Evolutionary conservation across 2,888 invertebrate genomes (phyloP), one percentile per base, ranked within the genome.

Genomic region (Trissolcus japonicus): DNA sequence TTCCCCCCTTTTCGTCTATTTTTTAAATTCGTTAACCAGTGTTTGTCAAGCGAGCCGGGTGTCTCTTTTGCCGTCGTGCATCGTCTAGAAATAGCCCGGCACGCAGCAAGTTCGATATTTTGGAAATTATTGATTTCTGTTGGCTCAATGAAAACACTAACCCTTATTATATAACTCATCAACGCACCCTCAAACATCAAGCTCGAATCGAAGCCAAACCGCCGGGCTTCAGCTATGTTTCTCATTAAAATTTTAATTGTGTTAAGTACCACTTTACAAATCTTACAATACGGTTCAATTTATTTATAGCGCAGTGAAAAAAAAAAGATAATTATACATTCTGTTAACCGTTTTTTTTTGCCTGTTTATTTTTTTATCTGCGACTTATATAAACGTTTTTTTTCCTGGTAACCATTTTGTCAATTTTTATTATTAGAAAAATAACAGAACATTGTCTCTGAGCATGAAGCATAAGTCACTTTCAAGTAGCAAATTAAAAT

Each of bases 41-140:
- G n/a, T 66, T 66, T 53, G 68, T 71, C 53, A 53, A 59, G 55
- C 43, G 21, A 9, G 1, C 54, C 46, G 29, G 40, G 17, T 17
- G 17, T 17, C 41, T 59, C 55, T 60, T 60, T 54, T 65, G 63
- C 56, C 61, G 43, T 54, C 29, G 17, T 65, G 67, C 68, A 68
- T 68, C 41, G 13, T 60, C 55, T 68, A 65, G 46, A 73, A 77
- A 77, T 77, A 77, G 77, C 40, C n/a, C 48, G 48, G 51, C 67
- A 65, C 51, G 60, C 46, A 46, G 61, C 62, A 35, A 40, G 29
- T 16, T 17, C 65, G 60, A 50, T 61, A 73, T 78, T 73, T 74
- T 78, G 74, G 66, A 78, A 74, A 78, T 69, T 74, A 73, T 74
- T 69, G 73, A 69, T 74, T 69, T 69, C 66, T 46, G 63, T 29